Evolutionary conservation across 2,113 vertebrate species (phyloP).

Genomic region (Phodopus roborovskii): DNA sequence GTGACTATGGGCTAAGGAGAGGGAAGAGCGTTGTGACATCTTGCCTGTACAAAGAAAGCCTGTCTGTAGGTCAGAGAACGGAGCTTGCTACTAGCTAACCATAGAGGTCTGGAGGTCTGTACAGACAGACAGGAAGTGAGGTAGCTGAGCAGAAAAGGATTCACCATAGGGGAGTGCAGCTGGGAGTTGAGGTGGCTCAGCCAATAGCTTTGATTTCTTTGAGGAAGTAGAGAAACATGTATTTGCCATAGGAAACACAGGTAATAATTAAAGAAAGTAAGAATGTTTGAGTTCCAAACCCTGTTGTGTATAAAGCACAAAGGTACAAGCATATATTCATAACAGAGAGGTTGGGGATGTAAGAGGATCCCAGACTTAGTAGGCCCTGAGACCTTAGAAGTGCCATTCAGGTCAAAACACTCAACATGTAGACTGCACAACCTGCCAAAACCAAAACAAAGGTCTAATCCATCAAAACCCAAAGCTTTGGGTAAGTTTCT

Average conservation of each 20-base stretch:
- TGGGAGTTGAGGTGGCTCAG: not conserved
- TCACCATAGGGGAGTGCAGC: not conserved
- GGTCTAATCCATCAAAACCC: not conserved
- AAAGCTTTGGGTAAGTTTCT: not conserved
- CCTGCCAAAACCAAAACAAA: not conserved
- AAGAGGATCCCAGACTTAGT: not conserved
- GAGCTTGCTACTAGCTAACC: too few species aligned
- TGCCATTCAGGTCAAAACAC: not conserved
- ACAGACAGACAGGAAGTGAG: too few species aligned
- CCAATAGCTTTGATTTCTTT: conserved; percentile 16
- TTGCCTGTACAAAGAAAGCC: too few species aligned
- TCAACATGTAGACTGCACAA: not conserved
- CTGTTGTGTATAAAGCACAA: not conserved
- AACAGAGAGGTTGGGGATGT: not conserved
- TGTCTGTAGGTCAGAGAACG: too few species aligned
- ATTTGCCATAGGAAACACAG: conserved; percentile 22
- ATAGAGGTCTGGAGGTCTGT: too few species aligned
- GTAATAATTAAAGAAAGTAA: conserved; percentile 33
- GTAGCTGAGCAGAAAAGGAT: too few species aligned
- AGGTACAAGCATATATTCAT: not conserved
- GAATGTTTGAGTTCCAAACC: not conserved
- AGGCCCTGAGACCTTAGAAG: not conserved
- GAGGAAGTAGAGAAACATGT: conserved; percentile 10
- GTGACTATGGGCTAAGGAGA: not conserved
- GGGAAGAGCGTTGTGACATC: too few species aligned